phyloP scores from a whole-genome alignment of 2,113 vertebrate genomes.

The Tetrax tetrax region DNA sequence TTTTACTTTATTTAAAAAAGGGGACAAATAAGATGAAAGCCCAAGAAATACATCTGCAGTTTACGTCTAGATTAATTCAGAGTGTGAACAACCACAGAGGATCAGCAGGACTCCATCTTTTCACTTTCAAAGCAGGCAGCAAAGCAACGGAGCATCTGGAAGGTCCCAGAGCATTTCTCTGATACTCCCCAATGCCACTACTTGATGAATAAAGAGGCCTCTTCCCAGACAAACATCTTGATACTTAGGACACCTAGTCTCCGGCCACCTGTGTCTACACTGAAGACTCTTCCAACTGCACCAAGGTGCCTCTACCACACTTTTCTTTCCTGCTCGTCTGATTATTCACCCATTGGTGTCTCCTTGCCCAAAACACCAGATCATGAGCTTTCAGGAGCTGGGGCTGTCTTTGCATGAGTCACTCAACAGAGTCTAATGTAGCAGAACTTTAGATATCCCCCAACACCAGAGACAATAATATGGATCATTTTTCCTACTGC shows the following conservation, averaged over 20 bases:
- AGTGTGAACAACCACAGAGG: neutral
- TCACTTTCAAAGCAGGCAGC: neutral
- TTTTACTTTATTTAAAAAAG: neutral
- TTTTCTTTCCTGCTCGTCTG: neutral
- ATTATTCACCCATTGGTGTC: neutral
- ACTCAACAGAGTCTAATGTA: neutral
- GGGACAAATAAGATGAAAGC: neutral
- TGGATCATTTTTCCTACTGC: neutral
- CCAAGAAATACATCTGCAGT: neutral
- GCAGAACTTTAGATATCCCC: neutral
- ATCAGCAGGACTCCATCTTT: neutral
- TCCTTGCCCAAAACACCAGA: neutral
- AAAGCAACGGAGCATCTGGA: neutral
- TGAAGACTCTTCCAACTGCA: neutral
- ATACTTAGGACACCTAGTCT: neutral
- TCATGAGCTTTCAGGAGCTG: neutral
- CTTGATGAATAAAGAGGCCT: neutral
- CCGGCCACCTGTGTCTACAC: neutral
- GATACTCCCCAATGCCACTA: rapidly evolving
- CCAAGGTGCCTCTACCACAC: neutral
- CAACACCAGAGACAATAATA: neutral
- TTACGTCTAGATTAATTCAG: neutral
- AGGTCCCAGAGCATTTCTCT: neutral
- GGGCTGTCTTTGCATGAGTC: neutral
- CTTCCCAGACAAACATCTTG: neutral